phyloP scores from a whole-genome alignment of 2,888 invertebrate genomes.

The Perithous albicinctus region DNA sequence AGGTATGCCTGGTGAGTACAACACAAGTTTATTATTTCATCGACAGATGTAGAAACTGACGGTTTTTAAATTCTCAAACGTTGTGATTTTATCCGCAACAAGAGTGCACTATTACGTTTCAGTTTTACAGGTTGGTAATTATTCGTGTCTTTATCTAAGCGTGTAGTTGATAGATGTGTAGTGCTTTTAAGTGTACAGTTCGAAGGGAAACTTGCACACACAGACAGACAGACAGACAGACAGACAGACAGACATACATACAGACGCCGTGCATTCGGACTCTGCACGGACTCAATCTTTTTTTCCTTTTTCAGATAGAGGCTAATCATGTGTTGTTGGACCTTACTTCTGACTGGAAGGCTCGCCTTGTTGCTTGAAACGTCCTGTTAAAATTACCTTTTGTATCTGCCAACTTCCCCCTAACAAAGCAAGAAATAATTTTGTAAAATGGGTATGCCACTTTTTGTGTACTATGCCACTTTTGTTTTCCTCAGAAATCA shows the following conservation, averaged over 20 bases:
- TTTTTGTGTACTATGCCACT: too few species aligned
- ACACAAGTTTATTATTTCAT: constrained; percentile 63
- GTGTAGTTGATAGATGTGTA: neutral
- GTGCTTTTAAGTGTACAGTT: neutral
- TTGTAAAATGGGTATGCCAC: too few species aligned
- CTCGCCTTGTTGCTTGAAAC: neutral
- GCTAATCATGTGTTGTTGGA: constrained; percentile 24
- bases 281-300: too few species aligned
- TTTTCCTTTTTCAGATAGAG: neutral
- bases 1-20: constrained; percentile 38
- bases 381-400: too few species aligned
- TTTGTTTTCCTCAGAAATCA: too few species aligned
- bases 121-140: constrained; percentile 62
- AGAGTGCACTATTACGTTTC: constrained; percentile 54
- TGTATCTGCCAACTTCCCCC: too few species aligned
- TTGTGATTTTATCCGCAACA: constrained; percentile 38
- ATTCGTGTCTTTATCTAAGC: constrained; percentile 18
- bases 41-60: constrained; percentile 45
- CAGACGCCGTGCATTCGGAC: too few species aligned
- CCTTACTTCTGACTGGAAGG: constrained; percentile 24
- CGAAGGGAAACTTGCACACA: constrained; percentile 68
- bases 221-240: too few species aligned
- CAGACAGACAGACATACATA: too few species aligned
- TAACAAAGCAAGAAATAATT: too few species aligned
- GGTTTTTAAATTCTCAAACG: constrained; percentile 3